Percentiles rank a stretch among this genome's conserved stretches.
These are phyloP conservation scores for Cebus imitator DNA, from an alignment of 2,113 vertebrate species.

Conservation along the genomic window DNA sequence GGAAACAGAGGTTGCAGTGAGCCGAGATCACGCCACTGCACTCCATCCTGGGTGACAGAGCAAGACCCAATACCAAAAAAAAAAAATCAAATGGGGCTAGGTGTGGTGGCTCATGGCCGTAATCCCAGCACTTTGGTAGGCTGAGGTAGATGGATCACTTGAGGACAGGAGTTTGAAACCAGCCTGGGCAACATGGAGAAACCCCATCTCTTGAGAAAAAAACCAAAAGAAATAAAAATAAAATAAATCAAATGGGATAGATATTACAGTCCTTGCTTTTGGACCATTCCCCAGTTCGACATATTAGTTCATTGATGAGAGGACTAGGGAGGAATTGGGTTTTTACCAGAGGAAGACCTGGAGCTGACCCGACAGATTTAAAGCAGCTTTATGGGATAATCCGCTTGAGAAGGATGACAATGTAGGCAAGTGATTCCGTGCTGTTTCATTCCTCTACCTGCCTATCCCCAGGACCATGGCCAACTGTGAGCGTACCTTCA, in stretches of 20 bases:
- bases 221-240: too few species aligned
- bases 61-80: too few species aligned
- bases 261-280: background rate
- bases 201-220: too few species aligned
- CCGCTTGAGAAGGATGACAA: slow-evolving; percentile 37
- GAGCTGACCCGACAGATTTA: background rate
- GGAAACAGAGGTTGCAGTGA: too few species aligned
- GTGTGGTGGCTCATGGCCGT: too few species aligned
- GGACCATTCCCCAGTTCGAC: background rate
- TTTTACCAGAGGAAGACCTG: background rate
- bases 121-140: too few species aligned
- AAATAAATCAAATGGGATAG: background rate
- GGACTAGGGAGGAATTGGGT: background rate
- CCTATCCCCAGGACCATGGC: slow-evolving; percentile 79
- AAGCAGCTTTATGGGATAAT: slow-evolving; percentile 63
- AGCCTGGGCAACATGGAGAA: too few species aligned
- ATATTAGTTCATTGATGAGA: background rate
- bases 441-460: background rate
- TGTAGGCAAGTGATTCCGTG: background rate
- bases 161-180: too few species aligned
- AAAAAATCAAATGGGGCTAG: too few species aligned
- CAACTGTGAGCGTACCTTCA: slow-evolving; percentile 89
- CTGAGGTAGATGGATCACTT: too few species aligned
- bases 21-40: too few species aligned
- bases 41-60: too few species aligned